Evolutionary conservation across 2,113 vertebrate genomes (phyloP).

Genomic region (Cyphomyrus plagiostoma): DNA sequence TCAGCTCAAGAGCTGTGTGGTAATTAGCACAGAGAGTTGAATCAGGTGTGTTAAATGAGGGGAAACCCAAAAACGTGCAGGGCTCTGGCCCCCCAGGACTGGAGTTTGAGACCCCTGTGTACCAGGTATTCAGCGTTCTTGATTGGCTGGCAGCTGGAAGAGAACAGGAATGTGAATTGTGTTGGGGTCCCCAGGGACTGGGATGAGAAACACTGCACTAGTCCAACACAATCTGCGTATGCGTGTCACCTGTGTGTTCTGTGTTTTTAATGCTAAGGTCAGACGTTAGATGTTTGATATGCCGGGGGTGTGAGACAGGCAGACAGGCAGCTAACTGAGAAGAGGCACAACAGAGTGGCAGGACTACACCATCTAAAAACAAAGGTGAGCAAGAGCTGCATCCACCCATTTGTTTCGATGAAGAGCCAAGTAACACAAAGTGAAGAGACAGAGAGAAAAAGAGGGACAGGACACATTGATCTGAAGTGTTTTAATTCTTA

Average conservation of each 20-base stretch:
- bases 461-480: slow-evolving; percentile 64
- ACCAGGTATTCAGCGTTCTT: not conserved
- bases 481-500: slow-evolving; percentile 67
- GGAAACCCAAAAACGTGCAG: no score
- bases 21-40: no score
- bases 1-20: no score
- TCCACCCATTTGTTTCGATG: slow-evolving; percentile 50
- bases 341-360: slow-evolving; percentile 23
- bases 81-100: no score
- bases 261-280: not conserved
- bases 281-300: not conserved
- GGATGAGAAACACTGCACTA: not conserved
- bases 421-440: slow-evolving; percentile 31
- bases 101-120: no score
- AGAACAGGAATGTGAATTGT: not conserved
- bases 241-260: not conserved
- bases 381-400: slow-evolving; percentile 37
- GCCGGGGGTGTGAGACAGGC: slow-evolving; percentile 5
- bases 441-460: slow-evolving; percentile 35
- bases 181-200: not conserved
- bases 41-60: no score
- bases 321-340: slow-evolving; percentile 19
- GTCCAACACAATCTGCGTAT: not conserved
- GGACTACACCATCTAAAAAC: slow-evolving; percentile 28
- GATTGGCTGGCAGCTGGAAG: not conserved